These are phyloP conservation scores for Acanthurus tractus DNA, from an alignment of 2,797 vertebrate genomes.

Conservation along the genomic window DNA sequence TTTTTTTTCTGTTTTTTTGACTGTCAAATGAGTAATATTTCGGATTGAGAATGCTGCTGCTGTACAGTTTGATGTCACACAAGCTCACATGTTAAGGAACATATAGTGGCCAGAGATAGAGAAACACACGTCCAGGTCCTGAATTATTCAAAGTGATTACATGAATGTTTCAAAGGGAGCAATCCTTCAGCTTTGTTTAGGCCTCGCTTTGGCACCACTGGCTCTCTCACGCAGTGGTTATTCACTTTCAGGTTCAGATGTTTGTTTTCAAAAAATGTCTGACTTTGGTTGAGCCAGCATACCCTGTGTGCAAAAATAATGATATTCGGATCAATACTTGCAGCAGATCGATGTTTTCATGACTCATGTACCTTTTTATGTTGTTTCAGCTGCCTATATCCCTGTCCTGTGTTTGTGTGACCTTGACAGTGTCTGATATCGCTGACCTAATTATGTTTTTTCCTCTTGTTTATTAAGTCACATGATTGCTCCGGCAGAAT, in stretches of 20 bases:
- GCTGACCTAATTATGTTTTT: slow-evolving; percentile 69
- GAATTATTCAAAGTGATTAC: slow-evolving; percentile 74
- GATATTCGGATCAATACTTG: slow-evolving; percentile 44
- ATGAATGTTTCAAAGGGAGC: slow-evolving; percentile 71
- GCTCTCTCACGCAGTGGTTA: neutral
- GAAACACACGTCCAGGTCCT: slow-evolving; percentile 49
- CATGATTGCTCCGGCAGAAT: slow-evolving; percentile 33
- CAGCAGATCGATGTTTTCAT: slow-evolving; percentile 27
- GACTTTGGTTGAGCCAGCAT: slow-evolving; percentile 14
- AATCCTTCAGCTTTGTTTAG: slow-evolving; percentile 56
- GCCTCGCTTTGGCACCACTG: slow-evolving; percentile 13
- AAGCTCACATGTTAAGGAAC: slow-evolving; percentile 20
- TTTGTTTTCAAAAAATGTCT: slow-evolving; percentile 21
- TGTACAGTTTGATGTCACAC: slow-evolving; percentile 10
- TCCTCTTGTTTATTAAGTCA: slow-evolving; percentile 52
- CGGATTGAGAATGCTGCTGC: slow-evolving; percentile 19
- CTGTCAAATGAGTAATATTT: slow-evolving; percentile 11
- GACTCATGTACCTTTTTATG: slow-evolving; percentile 44
- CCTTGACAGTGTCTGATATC: slow-evolving; percentile 59
- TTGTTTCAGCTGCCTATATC: slow-evolving; percentile 19
- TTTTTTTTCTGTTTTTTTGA: neutral
- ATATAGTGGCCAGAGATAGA: slow-evolving; percentile 47
- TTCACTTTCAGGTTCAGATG: slow-evolving; percentile 13
- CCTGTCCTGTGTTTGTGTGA: slow-evolving; percentile 46
- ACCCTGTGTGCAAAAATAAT: slow-evolving; percentile 9